phyloP scores from a whole-genome alignment of 2,797 vertebrate genomes.

The Etheostoma perlongum region DNA sequence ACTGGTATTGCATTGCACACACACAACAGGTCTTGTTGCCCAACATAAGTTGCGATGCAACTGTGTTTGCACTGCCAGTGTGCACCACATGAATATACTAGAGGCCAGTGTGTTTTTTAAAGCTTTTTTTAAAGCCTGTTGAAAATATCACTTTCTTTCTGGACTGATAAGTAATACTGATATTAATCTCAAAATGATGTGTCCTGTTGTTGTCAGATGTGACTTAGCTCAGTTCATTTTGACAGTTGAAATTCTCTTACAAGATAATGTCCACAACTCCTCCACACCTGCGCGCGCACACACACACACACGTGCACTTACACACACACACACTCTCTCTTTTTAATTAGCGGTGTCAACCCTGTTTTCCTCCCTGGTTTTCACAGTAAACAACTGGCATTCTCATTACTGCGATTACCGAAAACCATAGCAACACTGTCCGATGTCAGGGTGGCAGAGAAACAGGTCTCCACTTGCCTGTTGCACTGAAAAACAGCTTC shows the following conservation, averaged over 20 bases:
- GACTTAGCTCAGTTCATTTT: conserved; percentile 2
- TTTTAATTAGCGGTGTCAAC: conserved; percentile 55
- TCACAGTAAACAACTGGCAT: conserved; percentile 46
- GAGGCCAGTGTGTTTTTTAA: not conserved
- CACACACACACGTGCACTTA: not conserved
- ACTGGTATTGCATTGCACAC: not conserved
- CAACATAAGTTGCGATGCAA: not conserved
- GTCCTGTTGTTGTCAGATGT: conserved; percentile 21
- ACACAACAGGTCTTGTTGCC: not conserved
- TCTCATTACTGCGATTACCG: conserved; percentile 58
- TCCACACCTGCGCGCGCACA: not conserved
- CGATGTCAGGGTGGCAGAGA: conserved; percentile 42
- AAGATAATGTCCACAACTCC: conserved; percentile 18
- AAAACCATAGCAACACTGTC: conserved; percentile 65
- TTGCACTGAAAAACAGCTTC: conserved; percentile 62
- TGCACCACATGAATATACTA: not conserved
- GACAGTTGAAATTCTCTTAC: not conserved
- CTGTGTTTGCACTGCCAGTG: not conserved
- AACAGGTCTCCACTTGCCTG: conserved; percentile 54
- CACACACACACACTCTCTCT: not conserved
- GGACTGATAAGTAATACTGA: not conserved
- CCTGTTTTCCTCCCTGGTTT: conserved; percentile 38
- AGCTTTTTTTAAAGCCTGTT: not conserved
- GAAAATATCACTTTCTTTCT: not conserved
- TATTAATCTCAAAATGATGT: conserved; percentile 12